These are phyloP conservation scores for Eupeodes luniger DNA, from an alignment of 2,888 invertebrate species.

Conservation along the genomic window DNA sequence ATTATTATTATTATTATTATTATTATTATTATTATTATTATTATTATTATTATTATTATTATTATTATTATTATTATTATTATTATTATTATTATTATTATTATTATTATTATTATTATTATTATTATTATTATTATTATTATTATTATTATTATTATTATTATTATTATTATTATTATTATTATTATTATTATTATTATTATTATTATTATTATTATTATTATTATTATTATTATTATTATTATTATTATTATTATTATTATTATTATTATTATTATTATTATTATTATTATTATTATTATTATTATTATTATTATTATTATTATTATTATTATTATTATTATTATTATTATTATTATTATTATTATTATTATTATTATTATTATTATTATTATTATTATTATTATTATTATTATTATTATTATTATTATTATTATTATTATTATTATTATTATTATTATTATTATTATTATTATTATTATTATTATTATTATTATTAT, in stretches of 20 bases:
- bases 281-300: constrained; percentile 14
- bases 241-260: constrained; percentile 14
- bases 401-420: constrained; percentile 11
- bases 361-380: constrained; percentile 9
- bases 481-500: constrained; percentile 16
- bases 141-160: too few relatives aligned
- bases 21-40: too few relatives aligned
- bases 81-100: too few relatives aligned
- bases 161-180: too few relatives aligned
- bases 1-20: too few relatives aligned
- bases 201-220: constrained; percentile 16
- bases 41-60: too few relatives aligned
- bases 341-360: constrained; percentile 16
- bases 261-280: constrained; percentile 14
- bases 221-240: constrained; percentile 16
- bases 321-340: constrained; percentile 16
- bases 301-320: constrained; percentile 16
- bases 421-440: constrained; percentile 15
- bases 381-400: constrained; percentile 16
- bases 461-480: constrained; percentile 16
- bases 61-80: too few relatives aligned
- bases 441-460: constrained; percentile 14
- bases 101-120: too few relatives aligned
- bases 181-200: too few relatives aligned
- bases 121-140: too few relatives aligned